Percentiles rank a stretch among this genome's conserved stretches.
phyloP scores from a whole-genome alignment of 1,140 invertebrate species.

The Riptortus pedestris region DNA sequence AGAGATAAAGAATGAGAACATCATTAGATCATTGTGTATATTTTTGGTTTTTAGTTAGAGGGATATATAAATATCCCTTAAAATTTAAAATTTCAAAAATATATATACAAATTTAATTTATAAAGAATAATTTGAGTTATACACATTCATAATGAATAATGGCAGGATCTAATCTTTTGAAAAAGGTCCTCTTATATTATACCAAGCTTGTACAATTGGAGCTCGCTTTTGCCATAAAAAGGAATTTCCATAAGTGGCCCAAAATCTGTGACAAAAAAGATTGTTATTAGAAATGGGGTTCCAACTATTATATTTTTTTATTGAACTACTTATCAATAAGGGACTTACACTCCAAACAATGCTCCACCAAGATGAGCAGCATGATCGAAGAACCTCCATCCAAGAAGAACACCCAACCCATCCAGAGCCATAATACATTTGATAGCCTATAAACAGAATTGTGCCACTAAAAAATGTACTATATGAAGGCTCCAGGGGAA shows the following conservation, averaged over 20 bases:
- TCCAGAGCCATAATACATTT: slow-evolving; percentile 78
- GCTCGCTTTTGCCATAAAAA: slow-evolving; percentile 17
- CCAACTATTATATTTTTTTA: slow-evolving; percentile 1
- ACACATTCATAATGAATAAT: too few species aligned
- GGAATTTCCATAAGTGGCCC: slow-evolving; percentile 15
- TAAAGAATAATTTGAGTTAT: too few species aligned
- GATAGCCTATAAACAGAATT: slow-evolving; percentile 55
- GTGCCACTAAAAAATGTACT: not conserved
- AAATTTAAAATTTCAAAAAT: too few species aligned
- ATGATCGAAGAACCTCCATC: slow-evolving; percentile 93
- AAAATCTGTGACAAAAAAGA: slow-evolving; percentile 21
- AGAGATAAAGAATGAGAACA: too few species aligned
- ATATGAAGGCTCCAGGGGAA: not conserved
- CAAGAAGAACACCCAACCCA: slow-evolving; percentile 62
- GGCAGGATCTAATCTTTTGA: slow-evolving; percentile 39
- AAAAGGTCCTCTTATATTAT: slow-evolving; percentile 28
- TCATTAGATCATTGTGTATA: too few species aligned
- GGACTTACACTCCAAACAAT: slow-evolving; percentile 76
- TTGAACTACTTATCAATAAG: slow-evolving; percentile 13
- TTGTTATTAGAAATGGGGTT: too few species aligned
- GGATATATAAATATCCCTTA: too few species aligned
- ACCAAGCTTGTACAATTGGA: not conserved
- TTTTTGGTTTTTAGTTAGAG: too few species aligned
- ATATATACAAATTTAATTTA: too few species aligned
- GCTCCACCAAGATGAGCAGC: slow-evolving; percentile 94